Percentiles rank a stretch among this genome's conserved stretches.
Evolutionary conservation across 2,888 invertebrate genomes (phyloP).

Genomic region (Amaurobius ferox): DNA sequence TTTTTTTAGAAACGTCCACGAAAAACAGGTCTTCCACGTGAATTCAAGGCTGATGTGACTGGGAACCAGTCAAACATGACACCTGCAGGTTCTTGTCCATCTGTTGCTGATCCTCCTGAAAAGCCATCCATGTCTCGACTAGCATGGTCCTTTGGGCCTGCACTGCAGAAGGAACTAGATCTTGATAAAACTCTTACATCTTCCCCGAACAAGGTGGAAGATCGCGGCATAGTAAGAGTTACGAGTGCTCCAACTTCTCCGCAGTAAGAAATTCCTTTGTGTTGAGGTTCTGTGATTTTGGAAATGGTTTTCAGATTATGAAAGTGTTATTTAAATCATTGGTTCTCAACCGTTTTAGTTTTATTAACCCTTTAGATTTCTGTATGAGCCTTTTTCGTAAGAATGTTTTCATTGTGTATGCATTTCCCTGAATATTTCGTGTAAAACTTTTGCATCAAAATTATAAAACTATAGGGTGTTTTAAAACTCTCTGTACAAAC

Average conservation of each 20-base stretch:
- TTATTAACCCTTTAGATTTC: too few species aligned
- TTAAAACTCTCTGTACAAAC: too few species aligned
- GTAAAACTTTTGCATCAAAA: too few species aligned
- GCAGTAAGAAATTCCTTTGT: too few species aligned
- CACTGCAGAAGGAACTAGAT: conserved; percentile 46
- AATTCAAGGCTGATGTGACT: background rate
- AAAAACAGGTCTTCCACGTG: conserved; percentile 50
- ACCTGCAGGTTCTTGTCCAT: conserved; percentile 65
- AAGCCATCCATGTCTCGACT: conserved; percentile 42
- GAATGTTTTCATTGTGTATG: too few species aligned
- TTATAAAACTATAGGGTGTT: too few species aligned
- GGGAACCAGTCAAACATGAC: conserved; percentile 3
- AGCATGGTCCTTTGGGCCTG: conserved; percentile 65
- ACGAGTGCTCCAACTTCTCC: conserved; percentile 88
- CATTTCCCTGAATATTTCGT: too few species aligned
- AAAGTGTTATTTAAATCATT: too few species aligned
- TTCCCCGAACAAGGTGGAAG: conserved; percentile 35
- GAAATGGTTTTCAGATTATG: too few species aligned
- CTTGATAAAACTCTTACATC: conserved; percentile 43
- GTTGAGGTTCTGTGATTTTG: too few species aligned
- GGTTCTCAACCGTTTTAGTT: too few species aligned
- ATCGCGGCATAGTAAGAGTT: conserved; percentile 79
- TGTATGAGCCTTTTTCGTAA: too few species aligned
- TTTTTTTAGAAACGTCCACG: conserved; percentile 28
- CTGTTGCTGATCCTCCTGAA: conserved; percentile 48